Evolutionary conservation across 1,140 invertebrate genomes (phyloP).

Genomic region (Homalodisca vitripennis): DNA sequence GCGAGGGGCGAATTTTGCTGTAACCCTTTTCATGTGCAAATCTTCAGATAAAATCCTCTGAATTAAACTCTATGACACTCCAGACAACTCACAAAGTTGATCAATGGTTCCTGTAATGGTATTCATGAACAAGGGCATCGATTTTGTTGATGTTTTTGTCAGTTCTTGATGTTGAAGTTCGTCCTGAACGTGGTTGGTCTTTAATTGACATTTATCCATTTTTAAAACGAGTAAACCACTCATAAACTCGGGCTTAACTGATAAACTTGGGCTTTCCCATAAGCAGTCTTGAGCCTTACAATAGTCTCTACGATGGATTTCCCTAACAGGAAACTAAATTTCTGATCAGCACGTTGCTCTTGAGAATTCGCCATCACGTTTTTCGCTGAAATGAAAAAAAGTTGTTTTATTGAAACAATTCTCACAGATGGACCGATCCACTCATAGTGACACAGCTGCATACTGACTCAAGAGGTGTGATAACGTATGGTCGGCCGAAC

Average conservation of each 20-base stretch:
- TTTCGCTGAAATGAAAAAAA: too few relatives aligned
- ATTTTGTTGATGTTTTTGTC: not conserved
- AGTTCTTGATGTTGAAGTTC: not conserved
- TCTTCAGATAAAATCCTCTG: not conserved
- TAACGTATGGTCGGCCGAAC: too few relatives aligned
- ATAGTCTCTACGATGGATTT: too few relatives aligned
- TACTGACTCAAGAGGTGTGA: too few relatives aligned
- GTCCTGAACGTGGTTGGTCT: not conserved
- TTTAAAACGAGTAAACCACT: not conserved
- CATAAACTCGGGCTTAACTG: not conserved
- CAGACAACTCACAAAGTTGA: not conserved
- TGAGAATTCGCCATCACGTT: too few relatives aligned
- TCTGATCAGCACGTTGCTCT: too few relatives aligned
- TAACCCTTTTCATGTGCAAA: not conserved
- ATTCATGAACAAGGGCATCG: not conserved
- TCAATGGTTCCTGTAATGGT: not conserved
- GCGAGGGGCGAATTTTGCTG: not conserved
- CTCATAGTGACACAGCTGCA: too few relatives aligned
- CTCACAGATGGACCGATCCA: too few relatives aligned
- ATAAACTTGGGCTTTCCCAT: too few relatives aligned
- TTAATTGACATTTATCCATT: not conserved
- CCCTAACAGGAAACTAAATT: too few relatives aligned
- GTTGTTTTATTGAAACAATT: too few relatives aligned
- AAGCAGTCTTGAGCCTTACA: too few relatives aligned
- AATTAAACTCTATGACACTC: not conserved